phyloP scores from a whole-genome alignment of 2,888 invertebrate genomes.

The Hemithea aestivaria region DNA sequence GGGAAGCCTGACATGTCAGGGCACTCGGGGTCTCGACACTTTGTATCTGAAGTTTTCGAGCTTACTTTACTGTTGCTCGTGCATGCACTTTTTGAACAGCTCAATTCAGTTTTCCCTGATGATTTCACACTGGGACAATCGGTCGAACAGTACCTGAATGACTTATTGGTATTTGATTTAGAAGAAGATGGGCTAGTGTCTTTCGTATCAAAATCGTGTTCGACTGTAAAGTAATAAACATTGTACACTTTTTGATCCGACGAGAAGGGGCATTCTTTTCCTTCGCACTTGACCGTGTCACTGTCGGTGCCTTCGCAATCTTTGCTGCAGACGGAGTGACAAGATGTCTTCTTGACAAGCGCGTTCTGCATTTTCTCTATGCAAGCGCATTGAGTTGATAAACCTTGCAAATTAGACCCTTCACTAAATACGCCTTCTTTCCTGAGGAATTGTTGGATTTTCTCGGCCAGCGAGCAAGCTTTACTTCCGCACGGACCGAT shows the following conservation, averaged over 20 bases:
- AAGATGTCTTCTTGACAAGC: constrained; percentile 42
- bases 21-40: constrained; percentile 42
- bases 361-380: constrained; percentile 55
- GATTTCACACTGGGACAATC: constrained; percentile 49
- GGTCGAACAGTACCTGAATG: constrained; percentile 41
- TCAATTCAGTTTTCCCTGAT: constrained; percentile 28
- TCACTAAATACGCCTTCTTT: constrained; percentile 56
- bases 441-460: constrained; percentile 58
- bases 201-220: constrained; percentile 47
- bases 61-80: constrained; percentile 21
- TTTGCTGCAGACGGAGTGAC: constrained; percentile 46
- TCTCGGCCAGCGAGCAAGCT: constrained; percentile 58
- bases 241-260: constrained; percentile 44
- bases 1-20: constrained; percentile 30
- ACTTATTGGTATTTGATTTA: no score
- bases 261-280: constrained; percentile 47
- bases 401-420: constrained; percentile 43
- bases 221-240: constrained; percentile 66
- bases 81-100: constrained; percentile 55
- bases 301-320: constrained; percentile 48
- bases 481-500: constrained; percentile 70
- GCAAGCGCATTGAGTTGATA: constrained; percentile 68
- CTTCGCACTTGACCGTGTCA: constrained; percentile 43
- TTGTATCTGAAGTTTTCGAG: constrained; percentile 22
- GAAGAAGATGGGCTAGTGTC: no score